Conservation (phyloP, 2,797 vertebrate genomes). For the Limosa lapponica region DNA sequence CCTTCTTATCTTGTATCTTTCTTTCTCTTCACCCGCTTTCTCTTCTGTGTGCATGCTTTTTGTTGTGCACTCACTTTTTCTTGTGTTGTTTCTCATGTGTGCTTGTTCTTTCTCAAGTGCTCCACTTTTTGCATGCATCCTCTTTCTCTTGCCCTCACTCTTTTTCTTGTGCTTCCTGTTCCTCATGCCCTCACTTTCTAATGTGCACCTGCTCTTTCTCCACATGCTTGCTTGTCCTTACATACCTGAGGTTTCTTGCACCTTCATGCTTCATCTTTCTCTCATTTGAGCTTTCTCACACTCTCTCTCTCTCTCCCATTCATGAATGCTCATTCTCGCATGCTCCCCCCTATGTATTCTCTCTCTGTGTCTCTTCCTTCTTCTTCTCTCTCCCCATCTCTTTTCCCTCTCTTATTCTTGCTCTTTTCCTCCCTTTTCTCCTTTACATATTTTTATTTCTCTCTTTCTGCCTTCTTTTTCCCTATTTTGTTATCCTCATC, state of each 20-base stretch:
- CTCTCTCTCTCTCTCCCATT: not conserved
- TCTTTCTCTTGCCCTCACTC: not conserved
- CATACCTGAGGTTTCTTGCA: fast-evolving
- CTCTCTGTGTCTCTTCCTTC: not conserved
- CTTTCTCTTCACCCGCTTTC: fast-evolving
- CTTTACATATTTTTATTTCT: not conserved
- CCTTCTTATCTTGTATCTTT: not conserved
- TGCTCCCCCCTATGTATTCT: not conserved
- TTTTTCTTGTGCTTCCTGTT: not conserved
- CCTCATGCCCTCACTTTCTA: not conserved
- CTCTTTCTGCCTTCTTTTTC: not conserved
- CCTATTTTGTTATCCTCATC: not conserved
- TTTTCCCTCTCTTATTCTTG: not conserved
- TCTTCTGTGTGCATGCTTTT: not conserved
- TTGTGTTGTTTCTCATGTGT: not conserved
- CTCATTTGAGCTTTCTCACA: not conserved
- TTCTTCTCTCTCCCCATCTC: not conserved
- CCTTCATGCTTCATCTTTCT: not conserved
- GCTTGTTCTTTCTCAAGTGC: fast-evolving
- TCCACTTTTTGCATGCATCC: not conserved
- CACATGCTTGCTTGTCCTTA: not conserved
- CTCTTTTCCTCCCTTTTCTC: not conserved
- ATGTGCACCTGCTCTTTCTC: not conserved
- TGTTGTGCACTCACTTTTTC: not conserved
- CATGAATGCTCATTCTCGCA: not conserved